Evolutionary conservation across 2,888 invertebrate genomes (phyloP), one percentile per base, ranked within the genome.

Genomic region (Syrphus vitripennis): DNA sequence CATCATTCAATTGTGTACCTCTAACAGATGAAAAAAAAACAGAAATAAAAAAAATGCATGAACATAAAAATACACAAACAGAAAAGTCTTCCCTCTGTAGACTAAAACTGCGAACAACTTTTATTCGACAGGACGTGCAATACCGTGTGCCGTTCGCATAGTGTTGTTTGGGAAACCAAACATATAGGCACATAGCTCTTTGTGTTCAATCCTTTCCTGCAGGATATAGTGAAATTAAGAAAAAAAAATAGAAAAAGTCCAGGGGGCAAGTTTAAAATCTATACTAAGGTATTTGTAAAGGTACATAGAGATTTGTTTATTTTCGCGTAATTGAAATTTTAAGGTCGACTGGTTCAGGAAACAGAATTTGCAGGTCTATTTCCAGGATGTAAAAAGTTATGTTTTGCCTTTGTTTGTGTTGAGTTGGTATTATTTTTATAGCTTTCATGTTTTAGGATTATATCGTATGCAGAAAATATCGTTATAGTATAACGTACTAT

Each of bases 241-340:
- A 69, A 50, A 61, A 19, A 63, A 61, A 37, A n/a, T n/a, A n/a
- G 40, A 42, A 34, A 10, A 16, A 34, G 45, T 63, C 24, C 71
- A 45, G 45, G 40, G 63, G 55, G 76, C 45, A 53, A 63, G 48
- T 29, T 63, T 37, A 55, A 69, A 70, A 63, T 53, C 80, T 55
- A 78, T 42, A 61, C 61, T 26, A 1, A 24, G 50, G 24, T 14
- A 24, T 24, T 12, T 14, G 2, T 21, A 48, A 50, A 14, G 6
- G 24, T 48, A 16, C 5, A 40, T 63, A 48, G 55, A 74, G 83
- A 70, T 79, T 83, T 83, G 79, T 83, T 83, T 83, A 79, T 83
- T 79, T 79, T 83, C 79, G 69, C 74, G 79, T 83, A 83, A 83
- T 83, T 83, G 83, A 83, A 83, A 83, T 83, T 83, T 83, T 79